Base-by-base conservation (phyloP, 2,888 invertebrate species). In the Chydorus sphaericus region DNA sequence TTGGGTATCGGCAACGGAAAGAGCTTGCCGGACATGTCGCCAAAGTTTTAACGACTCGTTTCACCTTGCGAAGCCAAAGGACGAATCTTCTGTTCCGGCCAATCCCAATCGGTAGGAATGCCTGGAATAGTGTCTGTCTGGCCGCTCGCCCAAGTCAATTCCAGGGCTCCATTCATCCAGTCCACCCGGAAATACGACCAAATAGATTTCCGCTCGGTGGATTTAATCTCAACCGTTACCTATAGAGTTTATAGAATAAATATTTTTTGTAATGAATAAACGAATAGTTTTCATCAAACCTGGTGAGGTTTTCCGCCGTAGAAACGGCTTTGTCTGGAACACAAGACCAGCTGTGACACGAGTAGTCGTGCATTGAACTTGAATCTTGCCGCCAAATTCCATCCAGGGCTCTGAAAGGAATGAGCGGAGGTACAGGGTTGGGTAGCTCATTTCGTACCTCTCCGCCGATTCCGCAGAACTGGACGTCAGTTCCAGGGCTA, bases 281-380 rank as follows among this genome's bases (percentile, higher is more conserved):
- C n/a, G n/a, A n/a, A n/a, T n/a, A n/a, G n/a, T n/a, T n/a, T n/a
- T n/a, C n/a, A n/a, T n/a, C n/a, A n/a, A 8, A 74, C 67, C 44
- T 69, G 66, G 61, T 75, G 71, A 18, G 72, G 63, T 60, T 70
- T 72, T n/a, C 73, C 73, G 53, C 73, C 73, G 64, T 73, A 73
- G n/a, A 62, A 74, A 75, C 30, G 74, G 73, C 72, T 73, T 74
- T 4, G 73, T 73, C 60, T 74, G 73, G 63, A 74, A 74, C 59
- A 67, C 66, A 33, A 74, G 65, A 48, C 67, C 60, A 26, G 74
- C 68, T 11, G 66, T 63, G 60, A 66, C 69, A 50, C 69, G 69
- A 2, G 71, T 70, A 59, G 69, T 67, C 31, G 65, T 63, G 60
- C 73, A 74, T 4, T 61, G 63, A 49, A 74, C 66, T 36, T 62